Percentiles rank a stretch among this genome's conserved stretches.
Evolutionary conservation across 2,797 vertebrate species (phyloP).

Genomic region (Scyliorhinus canicula): DNA sequence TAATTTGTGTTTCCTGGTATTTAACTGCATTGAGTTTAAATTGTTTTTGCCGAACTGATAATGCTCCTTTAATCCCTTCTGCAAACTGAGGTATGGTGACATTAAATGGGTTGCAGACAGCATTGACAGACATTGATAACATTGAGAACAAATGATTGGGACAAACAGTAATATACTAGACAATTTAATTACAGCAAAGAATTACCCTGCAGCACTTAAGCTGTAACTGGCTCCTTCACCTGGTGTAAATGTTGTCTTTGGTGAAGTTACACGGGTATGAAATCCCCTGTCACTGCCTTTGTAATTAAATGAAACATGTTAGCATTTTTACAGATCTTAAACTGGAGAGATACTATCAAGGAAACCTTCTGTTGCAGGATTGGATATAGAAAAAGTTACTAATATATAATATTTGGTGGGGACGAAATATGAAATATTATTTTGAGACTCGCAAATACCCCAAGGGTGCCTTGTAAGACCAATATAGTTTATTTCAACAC

Average conservation of each 20-base stretch:
- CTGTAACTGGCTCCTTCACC: not conserved
- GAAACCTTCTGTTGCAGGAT: not conserved
- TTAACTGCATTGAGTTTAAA: not conserved
- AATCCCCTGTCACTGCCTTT: not conserved
- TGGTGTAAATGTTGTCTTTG: not conserved
- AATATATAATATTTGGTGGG: not conserved
- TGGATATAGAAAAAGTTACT: not conserved
- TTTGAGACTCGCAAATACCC: not conserved
- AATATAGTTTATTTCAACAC: no score
- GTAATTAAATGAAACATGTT: not conserved
- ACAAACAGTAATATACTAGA: not conserved
- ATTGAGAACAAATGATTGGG: not conserved
- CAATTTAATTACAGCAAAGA: not conserved
- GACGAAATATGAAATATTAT: not conserved
- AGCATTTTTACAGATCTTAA: not conserved
- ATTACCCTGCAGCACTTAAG: not conserved
- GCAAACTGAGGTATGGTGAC: not conserved
- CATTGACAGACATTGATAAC: not conserved
- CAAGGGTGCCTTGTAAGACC: not conserved
- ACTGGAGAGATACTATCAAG: not conserved
- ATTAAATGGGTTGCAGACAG: not conserved
- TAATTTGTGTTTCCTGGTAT: not conserved
- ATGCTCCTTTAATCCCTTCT: not conserved
- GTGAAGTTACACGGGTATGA: not conserved
- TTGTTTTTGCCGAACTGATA: not conserved